Evolutionary conservation across 2,113 vertebrate genomes (phyloP), one percentile per base, ranked within the genome.

Genomic region (Otolemur garnettii): DNA sequence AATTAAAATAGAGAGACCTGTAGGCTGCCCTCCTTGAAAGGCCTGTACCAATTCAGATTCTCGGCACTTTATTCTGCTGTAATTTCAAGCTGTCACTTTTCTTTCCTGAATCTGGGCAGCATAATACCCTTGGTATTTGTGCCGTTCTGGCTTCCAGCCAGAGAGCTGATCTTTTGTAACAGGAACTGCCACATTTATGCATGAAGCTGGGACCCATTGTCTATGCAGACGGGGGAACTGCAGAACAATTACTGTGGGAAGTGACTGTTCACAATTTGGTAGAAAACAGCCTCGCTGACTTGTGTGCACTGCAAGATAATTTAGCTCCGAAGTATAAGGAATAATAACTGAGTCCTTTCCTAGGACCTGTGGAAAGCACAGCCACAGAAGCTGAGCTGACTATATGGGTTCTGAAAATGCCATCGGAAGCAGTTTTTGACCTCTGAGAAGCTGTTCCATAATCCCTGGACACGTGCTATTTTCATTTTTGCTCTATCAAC

Each of bases 221-320:
- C 92, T 89, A 33, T 84, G 78, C 45, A 88, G 90, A 83, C 13
- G 50, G 74, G 55, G 72, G 62, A 94, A 86, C 71, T 97, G 60
- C 53, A 91, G 95, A 94, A 96, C 87, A 95, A 66, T 96, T 79
- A 53, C 87, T 82, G 18, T 81, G 45, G 86, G 64, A 96, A 95
- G 77, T 30, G 79, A 97, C 55, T 91, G 55, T 91, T 96, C 13
- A 0, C 74, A 93, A 2, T 94, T 75, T 86, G 78, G 81, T 60
- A 11, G 55, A 87, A 94, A 96, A 90, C n/a, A 96, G 90, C 71
- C 12, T 79, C 92, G 83, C 92, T 96, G 87, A 92, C 84, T 97
- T 95, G 28, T 90, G 59, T 62, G 68, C 21, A 42, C 26, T 71
- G 74, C 59, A 71, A 93, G 85, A 84, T 96, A 92, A 93, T 93